Conservation (phyloP, 2,797 vertebrate species). For the Melanotaenia parkinsoni region DNA sequence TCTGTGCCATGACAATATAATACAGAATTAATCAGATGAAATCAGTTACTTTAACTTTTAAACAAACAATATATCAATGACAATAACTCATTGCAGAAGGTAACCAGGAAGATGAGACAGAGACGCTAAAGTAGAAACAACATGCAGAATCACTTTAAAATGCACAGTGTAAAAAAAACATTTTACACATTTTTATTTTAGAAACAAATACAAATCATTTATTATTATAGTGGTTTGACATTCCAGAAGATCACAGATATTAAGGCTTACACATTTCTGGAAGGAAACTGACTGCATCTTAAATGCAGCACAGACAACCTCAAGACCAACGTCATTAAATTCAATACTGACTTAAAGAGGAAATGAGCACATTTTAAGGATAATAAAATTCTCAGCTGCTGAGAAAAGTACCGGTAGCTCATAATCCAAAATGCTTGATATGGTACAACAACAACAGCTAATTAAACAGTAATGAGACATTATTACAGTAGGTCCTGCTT, state of each 20-base stretch:
- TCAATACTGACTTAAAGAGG: not conserved
- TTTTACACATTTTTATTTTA: not conserved
- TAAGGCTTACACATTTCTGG: too few species aligned
- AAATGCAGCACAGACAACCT: not conserved
- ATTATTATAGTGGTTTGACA: conserved; percentile 3
- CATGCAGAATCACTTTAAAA: not conserved
- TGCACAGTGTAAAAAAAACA: not conserved
- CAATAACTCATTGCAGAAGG: not conserved
- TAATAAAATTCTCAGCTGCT: not conserved
- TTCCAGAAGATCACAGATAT: not conserved
- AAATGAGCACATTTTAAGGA: not conserved
- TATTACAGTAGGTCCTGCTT: not conserved
- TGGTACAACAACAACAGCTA: not conserved
- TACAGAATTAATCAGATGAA: not conserved
- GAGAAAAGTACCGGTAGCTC: not conserved
- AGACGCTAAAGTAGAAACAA: not conserved
- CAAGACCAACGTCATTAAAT: not conserved
- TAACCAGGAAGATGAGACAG: not conserved
- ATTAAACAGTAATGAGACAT: not conserved
- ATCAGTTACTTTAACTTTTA: not conserved
- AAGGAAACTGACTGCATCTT: not conserved
- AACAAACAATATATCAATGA: not conserved
- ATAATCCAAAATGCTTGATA: not conserved
- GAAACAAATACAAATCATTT: conserved; percentile 16
- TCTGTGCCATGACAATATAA: not conserved